Evolutionary conservation across 2,113 vertebrate genomes (phyloP).

Genomic region (Lontra canadensis): DNA sequence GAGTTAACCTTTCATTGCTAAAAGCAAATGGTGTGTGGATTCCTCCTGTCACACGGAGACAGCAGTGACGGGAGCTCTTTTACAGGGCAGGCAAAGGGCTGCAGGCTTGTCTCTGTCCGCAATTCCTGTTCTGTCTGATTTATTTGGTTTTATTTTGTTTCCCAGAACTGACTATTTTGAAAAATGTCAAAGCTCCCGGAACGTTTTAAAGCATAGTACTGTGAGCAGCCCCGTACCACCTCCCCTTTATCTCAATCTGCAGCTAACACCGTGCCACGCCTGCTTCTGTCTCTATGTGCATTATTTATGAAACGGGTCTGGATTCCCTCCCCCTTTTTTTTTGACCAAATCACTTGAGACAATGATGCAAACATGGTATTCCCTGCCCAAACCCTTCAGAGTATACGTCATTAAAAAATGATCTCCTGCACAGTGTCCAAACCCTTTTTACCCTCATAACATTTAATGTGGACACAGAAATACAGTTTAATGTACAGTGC

Average conservation of each 20-base stretch:
- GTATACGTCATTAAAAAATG: background rate
- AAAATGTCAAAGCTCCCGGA: background rate
- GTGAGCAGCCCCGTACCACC: accelerated
- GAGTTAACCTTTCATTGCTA: background rate
- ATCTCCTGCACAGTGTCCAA: background rate
- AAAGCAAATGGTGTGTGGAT: background rate
- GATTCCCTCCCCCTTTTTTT: background rate
- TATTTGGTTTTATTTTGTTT: background rate
- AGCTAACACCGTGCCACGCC: accelerated
- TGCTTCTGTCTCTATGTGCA: background rate
- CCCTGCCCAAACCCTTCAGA: background rate
- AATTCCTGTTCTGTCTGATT: background rate
- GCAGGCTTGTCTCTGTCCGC: background rate
- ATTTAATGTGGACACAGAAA: background rate
- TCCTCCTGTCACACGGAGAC: background rate
- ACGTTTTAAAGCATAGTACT: background rate
- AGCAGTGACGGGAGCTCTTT: background rate
- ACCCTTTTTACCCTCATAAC: background rate
- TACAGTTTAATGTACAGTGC: background rate
- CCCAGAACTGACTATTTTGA: background rate
- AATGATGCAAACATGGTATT: background rate
- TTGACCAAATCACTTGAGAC: background rate
- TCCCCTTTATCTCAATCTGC: background rate
- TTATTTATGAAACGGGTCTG: background rate
- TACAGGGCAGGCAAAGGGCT: background rate